phyloP scores from a whole-genome alignment of 1,140 invertebrate species.

The Drosophila sp. region DNA sequence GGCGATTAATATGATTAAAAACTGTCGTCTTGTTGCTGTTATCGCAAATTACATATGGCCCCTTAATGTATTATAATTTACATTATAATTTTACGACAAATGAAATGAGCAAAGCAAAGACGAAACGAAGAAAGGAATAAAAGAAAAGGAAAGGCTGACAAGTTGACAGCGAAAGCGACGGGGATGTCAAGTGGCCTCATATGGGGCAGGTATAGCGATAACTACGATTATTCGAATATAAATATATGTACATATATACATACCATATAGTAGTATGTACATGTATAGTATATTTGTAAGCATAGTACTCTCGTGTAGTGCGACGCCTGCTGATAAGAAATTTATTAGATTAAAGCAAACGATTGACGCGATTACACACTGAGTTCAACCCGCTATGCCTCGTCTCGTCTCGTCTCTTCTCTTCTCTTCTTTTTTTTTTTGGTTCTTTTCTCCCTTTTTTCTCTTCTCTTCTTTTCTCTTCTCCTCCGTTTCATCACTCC shows the following conservation, averaged over 20 bases:
- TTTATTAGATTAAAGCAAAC: constrained; percentile 77
- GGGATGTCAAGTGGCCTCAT: constrained; percentile 40
- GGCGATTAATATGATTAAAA: neutral
- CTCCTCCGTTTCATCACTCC: neutral
- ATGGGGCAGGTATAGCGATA: constrained; percentile 53
- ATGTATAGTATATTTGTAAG: constrained; percentile 30
- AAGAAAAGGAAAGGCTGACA: constrained; percentile 41
- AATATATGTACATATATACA: constrained; percentile 7
- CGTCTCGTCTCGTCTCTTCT: constrained; percentile 9
- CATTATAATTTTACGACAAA: constrained; percentile 16
- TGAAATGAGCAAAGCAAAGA: constrained; percentile 6
- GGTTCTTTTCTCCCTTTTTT: constrained; percentile 3
- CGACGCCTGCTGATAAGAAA: constrained; percentile 73
- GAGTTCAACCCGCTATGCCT: constrained; percentile 1
- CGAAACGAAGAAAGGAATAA: constrained; percentile 33
- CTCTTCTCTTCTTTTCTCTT: constrained; percentile 9
- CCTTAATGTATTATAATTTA: constrained; percentile 33
- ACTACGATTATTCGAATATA: constrained; percentile 11
- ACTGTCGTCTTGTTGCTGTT: neutral
- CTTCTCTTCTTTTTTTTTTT: constrained; percentile 4
- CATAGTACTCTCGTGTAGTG: constrained; percentile 14
- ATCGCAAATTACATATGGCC: constrained; percentile 11
- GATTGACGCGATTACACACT: constrained; percentile 71
- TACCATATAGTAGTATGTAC: constrained; percentile 11
- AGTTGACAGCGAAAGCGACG: constrained; percentile 17